Evolutionary conservation across 2,797 vertebrate genomes (phyloP), one percentile per base, ranked within the genome.

Genomic region (Poecilia wingei): DNA sequence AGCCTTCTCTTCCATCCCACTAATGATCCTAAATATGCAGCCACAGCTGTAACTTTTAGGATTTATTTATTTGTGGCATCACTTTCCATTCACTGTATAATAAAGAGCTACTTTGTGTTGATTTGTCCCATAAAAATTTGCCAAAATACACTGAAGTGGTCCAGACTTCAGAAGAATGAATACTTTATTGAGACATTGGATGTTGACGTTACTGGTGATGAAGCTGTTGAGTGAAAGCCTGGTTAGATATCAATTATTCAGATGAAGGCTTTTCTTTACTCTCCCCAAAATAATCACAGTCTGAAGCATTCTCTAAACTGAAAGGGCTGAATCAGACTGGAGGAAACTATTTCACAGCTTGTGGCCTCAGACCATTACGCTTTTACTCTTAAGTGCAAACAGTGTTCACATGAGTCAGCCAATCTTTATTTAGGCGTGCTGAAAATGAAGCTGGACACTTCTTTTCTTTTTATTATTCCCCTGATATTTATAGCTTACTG

Each of bases 181-280:
- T 69, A 45, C 66, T 43, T 68, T 25, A 20, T 33, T 7, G 7
- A 39, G 68, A 53, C 47, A 70, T 41, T 28, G 36, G 64, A 73
- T 74, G 75, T 79, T 77, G 51, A 78, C 79, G 4, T 39, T 43
- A 79, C 88, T 80, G 76, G 41, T 73, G 18, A 81, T 61, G 64
- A 72, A 82, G 86, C 77, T 82, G 88, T 43, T 25, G 41, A 85
- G 81, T 79, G 79, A 77, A 76, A 79, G 76, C 72, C 76, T 16
- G 9, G 79, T 57, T 76, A 25, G 59, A 46, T 73, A 86, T 93
- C 33, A 92, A 93, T 92, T 91, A 93, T 94, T 93, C 14, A 93
- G 45, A 68, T 41, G 16, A 36, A 80, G 59, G 76, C 77, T 87
- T 87, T 89, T 91, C 79, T 90, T 86, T 84, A 89, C 70, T 75